Percentiles rank a stretch among this genome's conserved stretches.
These are phyloP conservation scores for Nephila pilipes DNA, from an alignment of 1,140 invertebrate species.

Conservation along the genomic window DNA sequence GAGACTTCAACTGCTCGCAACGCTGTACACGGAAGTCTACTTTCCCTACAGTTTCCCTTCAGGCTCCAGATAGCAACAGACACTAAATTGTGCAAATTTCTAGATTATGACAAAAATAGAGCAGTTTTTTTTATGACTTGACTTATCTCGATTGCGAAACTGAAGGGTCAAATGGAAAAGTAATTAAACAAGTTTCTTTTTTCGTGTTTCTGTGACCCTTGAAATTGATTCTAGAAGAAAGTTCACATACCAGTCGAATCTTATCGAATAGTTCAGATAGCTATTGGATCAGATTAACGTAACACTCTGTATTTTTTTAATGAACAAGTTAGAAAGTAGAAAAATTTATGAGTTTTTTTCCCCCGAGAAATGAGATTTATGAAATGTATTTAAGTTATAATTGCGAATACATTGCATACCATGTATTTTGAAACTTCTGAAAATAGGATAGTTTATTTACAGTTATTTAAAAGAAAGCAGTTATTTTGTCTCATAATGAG, in stretches of 20 bases:
- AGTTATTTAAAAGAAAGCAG: too few species aligned
- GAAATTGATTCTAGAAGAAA: background rate
- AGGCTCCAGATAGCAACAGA: background rate
- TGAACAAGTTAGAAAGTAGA: too few species aligned
- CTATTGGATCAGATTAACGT: too few species aligned
- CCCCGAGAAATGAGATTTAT: too few species aligned
- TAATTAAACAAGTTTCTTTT: background rate
- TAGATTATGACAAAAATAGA: background rate
- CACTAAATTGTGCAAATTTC: background rate
- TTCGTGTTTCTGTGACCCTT: background rate
- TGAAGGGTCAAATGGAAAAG: background rate
- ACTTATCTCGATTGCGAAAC: background rate
- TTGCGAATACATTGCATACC: too few species aligned
- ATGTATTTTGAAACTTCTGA: too few species aligned
- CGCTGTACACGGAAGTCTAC: conserved; percentile 30
- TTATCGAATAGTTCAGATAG: too few species aligned
- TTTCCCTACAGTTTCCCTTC: background rate
- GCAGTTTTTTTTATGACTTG: conserved; percentile 21
- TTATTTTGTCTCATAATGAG: too few species aligned
- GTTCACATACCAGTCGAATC: background rate
- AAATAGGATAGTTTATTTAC: too few species aligned
- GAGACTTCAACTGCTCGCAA: background rate
- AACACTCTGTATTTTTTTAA: too few species aligned
- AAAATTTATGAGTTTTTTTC: too few species aligned
- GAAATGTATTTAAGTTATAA: too few species aligned